These are phyloP conservation scores for Panulirus ornatus DNA, from an alignment of 1,140 invertebrate genomes.

Conservation along the genomic window DNA sequence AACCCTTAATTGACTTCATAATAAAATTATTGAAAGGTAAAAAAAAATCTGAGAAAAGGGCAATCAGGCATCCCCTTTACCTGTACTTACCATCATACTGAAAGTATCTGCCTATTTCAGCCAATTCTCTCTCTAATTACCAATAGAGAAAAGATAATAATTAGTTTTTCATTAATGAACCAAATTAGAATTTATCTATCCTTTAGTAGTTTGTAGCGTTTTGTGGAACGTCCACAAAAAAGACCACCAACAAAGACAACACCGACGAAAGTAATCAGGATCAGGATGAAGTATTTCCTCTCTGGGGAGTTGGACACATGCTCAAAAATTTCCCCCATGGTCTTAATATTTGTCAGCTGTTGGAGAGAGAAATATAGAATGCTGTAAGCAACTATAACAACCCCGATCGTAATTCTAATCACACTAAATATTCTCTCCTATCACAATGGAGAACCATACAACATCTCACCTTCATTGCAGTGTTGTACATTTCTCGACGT, in stretches of 20 bases:
- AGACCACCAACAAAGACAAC: conserved; percentile 89
- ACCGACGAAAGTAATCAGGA: conserved; percentile 85
- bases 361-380: conserved; percentile 72
- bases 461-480: conserved; percentile 86
- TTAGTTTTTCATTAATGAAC: too few species aligned
- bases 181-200: conserved; percentile 82
- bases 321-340: conserved; percentile 85
- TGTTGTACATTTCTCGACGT: conserved; percentile 92
- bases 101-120: not conserved
- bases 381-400: not conserved
- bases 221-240: conserved; percentile 88
- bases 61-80: not conserved
- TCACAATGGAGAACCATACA: conserved; percentile 75
- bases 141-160: not conserved
- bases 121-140: not conserved
- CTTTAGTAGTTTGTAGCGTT: conserved; percentile 84
- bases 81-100: not conserved
- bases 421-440: not conserved
- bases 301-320: conserved; percentile 86
- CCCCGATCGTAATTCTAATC: not conserved
- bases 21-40: not conserved
- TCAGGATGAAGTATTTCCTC: conserved; percentile 87
- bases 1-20: not conserved
- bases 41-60: not conserved
- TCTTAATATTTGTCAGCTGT: conserved; percentile 82